phyloP scores from a whole-genome alignment of 2,888 invertebrate species.

The Branchipolynoe longqiensis region DNA sequence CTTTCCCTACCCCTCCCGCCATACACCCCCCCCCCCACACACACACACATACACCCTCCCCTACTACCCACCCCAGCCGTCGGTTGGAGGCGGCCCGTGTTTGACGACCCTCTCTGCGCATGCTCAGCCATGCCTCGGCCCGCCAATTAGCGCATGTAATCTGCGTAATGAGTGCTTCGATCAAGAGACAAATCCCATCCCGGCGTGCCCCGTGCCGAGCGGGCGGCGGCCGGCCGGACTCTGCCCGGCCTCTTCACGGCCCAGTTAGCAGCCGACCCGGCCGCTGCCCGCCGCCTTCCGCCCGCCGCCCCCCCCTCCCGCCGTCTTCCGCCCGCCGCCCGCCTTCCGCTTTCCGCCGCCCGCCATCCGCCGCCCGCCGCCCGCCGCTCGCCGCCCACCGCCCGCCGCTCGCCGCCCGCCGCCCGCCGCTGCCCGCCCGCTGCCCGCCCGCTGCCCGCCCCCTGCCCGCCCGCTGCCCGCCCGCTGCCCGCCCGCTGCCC shows the following conservation, averaged over 20 bases:
- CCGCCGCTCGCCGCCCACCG: too few species aligned
- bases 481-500: too few species aligned
- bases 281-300: background rate
- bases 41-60: too few species aligned
- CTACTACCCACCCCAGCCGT: too few species aligned
- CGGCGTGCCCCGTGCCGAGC: background rate
- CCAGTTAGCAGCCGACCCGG: background rate
- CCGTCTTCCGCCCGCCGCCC: too few species aligned
- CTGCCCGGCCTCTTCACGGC: background rate
- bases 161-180: background rate
- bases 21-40: too few species aligned
- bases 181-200: background rate
- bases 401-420: too few species aligned
- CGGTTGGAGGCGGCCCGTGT: background rate
- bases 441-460: too few species aligned
- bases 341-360: too few species aligned
- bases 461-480: too few species aligned
- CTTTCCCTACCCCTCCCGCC: too few species aligned
- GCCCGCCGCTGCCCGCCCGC: too few species aligned
- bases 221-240: background rate
- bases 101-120: background rate
- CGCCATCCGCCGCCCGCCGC: background rate
- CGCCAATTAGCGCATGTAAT: constrained; percentile 21
- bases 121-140: background rate
- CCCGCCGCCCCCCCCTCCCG: background rate